Evolutionary conservation across 2,113 vertebrate genomes (phyloP), one percentile per base, ranked within the genome.

Genomic region (Indicator maculatus): DNA sequence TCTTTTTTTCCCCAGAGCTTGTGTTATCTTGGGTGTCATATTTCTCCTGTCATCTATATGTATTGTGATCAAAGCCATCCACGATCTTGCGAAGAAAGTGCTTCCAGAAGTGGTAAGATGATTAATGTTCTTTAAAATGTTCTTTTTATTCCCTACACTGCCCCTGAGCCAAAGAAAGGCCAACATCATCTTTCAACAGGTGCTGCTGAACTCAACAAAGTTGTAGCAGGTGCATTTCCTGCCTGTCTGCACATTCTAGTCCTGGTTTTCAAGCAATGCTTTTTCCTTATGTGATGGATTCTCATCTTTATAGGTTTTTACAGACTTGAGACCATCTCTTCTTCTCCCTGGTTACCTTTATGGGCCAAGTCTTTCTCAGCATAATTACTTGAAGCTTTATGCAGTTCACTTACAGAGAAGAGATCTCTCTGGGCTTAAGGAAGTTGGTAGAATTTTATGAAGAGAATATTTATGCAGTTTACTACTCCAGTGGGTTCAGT

Each of bases 1-100:
- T 67, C 45, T 55, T 95, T 60, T 45, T 8, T 58, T 82, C 36
- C 53, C 30, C 98, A 99, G 99, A 97, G 99, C 99, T 58, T 99
- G 99, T 96, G 98, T 98, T 82, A 98, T 99, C 96, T 97, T 99
- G 83, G 99, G 99, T 55, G 94, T 99, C 79, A 98, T 99, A 95
- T 99, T 99, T 93, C 95, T 99, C 74, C 98, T 99, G 88, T 99
- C 99, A 66, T 98, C 99, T 79, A 9, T 99, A 95, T 99, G 99
- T 95, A 99, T 99, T 96, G 97, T 99, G 96, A 98, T 98, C 95
- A 99, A 99, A 98, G 99, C 99, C 88, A 98, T 99, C 96, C 98
- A 99, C 56, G 98, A 99, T 95, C 98, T 99, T 93, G 98, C 98
- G 4, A 98, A 98, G 47, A 98, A 95, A 96, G 97, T 99, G 94